Conservation (phyloP, 2,113 vertebrate genomes). For the Nycticorax nycticorax region DNA sequence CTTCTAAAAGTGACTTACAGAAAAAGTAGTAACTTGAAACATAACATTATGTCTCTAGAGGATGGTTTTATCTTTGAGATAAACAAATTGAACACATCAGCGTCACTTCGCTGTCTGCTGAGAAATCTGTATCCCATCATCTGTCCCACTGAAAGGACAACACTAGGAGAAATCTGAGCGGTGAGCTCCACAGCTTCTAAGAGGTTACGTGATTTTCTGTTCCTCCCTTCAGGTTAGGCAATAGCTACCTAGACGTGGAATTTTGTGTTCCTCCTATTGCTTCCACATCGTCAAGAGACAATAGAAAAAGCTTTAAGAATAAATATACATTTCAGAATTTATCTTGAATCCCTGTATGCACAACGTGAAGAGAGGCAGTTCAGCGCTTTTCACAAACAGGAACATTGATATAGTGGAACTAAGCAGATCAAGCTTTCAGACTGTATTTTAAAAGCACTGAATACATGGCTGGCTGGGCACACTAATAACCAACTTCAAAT, state of each 20-base stretch:
- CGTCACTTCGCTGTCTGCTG: neutral
- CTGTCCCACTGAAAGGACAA: neutral
- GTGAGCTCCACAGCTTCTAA: neutral
- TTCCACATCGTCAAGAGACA: neutral
- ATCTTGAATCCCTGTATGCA: constrained; percentile 15
- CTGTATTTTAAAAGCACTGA: constrained; percentile 54
- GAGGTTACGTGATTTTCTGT: neutral
- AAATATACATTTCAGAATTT: neutral
- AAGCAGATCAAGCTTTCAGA: constrained; percentile 63
- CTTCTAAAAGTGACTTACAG: neutral
- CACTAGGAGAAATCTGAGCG: neutral
- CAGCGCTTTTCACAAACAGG: constrained; percentile 25
- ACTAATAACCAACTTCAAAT: constrained; percentile 62
- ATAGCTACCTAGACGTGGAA: neutral
- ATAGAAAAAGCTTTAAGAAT: constrained; percentile 14
- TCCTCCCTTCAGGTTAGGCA: neutral
- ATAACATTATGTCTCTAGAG: neutral
- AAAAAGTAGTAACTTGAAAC: neutral
- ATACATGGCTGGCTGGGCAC: constrained; percentile 53
- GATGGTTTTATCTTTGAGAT: neutral
- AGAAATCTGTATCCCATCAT: neutral
- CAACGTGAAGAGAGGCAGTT: constrained; percentile 22
- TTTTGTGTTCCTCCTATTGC: neutral
- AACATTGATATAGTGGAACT: constrained; percentile 46
- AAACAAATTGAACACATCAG: neutral